A percentile compares a stretch with the other conserved stretches of the same genome.
Evolutionary conservation across 2,113 vertebrate species (phyloP).

Genomic region (Gymnorhina tibicen): DNA sequence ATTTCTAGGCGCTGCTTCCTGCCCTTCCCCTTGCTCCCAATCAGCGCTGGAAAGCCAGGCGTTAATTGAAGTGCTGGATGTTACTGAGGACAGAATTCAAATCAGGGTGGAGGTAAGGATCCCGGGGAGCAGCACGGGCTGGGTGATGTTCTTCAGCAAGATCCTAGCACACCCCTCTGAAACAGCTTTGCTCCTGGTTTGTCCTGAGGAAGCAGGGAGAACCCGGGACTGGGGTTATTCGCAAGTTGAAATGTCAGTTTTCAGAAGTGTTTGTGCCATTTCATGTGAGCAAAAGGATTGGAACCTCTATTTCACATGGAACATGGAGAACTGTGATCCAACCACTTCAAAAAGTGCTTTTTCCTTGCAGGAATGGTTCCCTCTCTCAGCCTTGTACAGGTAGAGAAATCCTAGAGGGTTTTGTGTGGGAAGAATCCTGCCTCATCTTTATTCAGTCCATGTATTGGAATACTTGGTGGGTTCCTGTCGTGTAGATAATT

Average conservation of each 20-base stretch:
- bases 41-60: background rate
- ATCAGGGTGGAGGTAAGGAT: slow-evolving; percentile 74
- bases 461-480: background rate
- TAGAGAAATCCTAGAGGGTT: background rate
- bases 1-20: slow-evolving; percentile 58
- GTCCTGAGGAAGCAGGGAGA: background rate
- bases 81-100: slow-evolving; percentile 67
- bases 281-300: background rate
- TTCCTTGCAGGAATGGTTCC: background rate
- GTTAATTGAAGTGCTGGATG: slow-evolving; percentile 71
- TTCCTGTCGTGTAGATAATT: background rate
- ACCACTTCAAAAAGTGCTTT: background rate
- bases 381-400: background rate
- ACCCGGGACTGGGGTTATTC: background rate
- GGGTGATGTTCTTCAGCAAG: background rate
- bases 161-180: background rate
- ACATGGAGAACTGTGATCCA: background rate
- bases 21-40: slow-evolving; percentile 16
- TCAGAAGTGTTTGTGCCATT: background rate
- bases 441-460: background rate
- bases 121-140: background rate
- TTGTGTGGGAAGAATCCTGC: background rate
- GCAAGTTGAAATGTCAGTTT: background rate
- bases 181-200: background rate
- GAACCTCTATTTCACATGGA: background rate